These are phyloP conservation scores for Ranitomeya imitator DNA, from an alignment of 2,113 vertebrate species.

Conservation along the genomic window DNA sequence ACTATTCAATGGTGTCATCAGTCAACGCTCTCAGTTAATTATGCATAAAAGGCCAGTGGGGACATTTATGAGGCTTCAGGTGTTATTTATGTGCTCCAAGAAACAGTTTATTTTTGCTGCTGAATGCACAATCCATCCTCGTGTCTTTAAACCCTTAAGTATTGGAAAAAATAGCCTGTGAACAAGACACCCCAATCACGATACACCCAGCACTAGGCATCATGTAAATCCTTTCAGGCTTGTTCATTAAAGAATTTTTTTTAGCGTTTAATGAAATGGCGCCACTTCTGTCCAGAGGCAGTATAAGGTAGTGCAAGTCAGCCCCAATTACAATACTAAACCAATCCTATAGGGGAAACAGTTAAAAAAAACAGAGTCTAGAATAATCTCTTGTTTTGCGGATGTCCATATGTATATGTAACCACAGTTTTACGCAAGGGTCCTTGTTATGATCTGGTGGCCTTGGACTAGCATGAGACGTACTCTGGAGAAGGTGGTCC, in stretches of 20 bases:
- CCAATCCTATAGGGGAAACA: too few relatives aligned
- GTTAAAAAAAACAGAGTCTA: too few relatives aligned
- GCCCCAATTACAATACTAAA: too few relatives aligned
- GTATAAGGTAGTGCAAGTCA: neutral
- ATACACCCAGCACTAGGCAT: neutral
- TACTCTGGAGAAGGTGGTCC: too few relatives aligned
- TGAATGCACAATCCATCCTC: conserved; percentile 50
- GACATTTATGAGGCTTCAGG: conserved; percentile 65
- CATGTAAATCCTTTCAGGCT: too few relatives aligned
- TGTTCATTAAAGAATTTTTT: too few relatives aligned
- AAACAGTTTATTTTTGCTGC: conserved; percentile 26
- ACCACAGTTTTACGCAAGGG: too few relatives aligned
- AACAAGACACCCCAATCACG: neutral
- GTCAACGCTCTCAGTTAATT: conserved; percentile 67
- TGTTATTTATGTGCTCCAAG: conserved; percentile 63
- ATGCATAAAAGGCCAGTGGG: conserved; percentile 66
- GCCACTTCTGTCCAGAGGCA: neutral
- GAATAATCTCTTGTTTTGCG: too few relatives aligned
- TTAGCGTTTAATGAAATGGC: neutral
- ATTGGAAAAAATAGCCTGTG: conserved; percentile 11
- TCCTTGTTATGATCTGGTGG: too few relatives aligned
- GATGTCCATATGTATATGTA: too few relatives aligned
- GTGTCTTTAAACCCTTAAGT: neutral
- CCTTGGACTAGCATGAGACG: too few relatives aligned
- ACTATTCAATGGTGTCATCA: conserved; percentile 64